These are phyloP conservation scores for Pampusana beccarii DNA, from an alignment of 2,113 vertebrate species.

Conservation along the genomic window DNA sequence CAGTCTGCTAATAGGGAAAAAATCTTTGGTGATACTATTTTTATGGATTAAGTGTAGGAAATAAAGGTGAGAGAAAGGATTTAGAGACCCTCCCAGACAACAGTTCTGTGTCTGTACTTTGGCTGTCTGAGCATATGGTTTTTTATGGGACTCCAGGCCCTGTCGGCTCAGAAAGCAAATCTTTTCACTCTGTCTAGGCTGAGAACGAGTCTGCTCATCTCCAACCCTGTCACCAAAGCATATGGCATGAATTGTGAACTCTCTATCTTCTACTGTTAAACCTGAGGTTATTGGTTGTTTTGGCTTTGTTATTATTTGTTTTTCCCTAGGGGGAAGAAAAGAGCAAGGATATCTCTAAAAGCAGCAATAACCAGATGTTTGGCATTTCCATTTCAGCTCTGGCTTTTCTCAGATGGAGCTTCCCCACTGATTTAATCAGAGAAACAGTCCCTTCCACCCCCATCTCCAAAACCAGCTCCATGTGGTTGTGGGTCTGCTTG, in stretches of 20 bases:
- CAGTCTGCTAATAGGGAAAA: background rate
- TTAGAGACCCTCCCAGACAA: background rate
- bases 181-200: background rate
- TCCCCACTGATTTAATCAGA: background rate
- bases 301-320: background rate
- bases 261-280: conserved; percentile 2
- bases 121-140: background rate
- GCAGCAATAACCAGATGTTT: background rate
- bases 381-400: background rate
- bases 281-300: conserved; percentile 13
- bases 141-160: background rate
- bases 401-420: background rate
- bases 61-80: background rate
- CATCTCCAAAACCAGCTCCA: background rate
- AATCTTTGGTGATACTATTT: background rate
- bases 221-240: background rate
- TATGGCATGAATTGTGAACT: conserved; percentile 47
- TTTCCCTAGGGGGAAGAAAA: background rate
- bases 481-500: background rate
- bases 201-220: background rate
- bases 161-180: background rate
- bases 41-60: background rate
- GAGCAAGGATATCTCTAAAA: background rate
- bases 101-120: background rate
- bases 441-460: background rate